Percentiles rank a stretch among this genome's conserved stretches.
Conservation (phyloP, 2,888 invertebrate genomes). For the Pandemis heparana region DNA sequence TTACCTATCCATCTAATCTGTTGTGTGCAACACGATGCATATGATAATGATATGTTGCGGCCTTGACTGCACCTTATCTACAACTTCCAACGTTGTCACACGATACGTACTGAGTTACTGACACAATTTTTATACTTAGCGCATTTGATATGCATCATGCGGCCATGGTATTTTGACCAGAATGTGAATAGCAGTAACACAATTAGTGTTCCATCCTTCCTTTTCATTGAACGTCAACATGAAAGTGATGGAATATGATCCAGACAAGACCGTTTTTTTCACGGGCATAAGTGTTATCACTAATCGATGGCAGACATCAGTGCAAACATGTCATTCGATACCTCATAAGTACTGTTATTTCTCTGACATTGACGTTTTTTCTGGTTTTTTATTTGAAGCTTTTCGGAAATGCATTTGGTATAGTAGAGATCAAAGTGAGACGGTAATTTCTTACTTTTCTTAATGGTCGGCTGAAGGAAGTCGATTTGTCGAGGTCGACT, state of each 20-base stretch:
- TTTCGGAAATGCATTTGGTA: background rate
- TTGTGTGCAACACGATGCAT: slow-evolving; percentile 58
- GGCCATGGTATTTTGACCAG: background rate
- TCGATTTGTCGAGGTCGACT: too few species aligned
- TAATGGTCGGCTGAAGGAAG: background rate
- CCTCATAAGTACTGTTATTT: background rate
- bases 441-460: background rate
- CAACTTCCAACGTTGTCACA: slow-evolving; percentile 40
- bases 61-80: slow-evolving; percentile 74
- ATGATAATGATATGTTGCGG: slow-evolving; percentile 64
- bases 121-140: slow-evolving; percentile 42
- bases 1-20: slow-evolving; percentile 72
- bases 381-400: background rate
- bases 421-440: background rate
- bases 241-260: background rate
- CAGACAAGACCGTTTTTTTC: background rate
- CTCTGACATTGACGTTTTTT: background rate
- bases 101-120: slow-evolving; percentile 43
- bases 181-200: background rate
- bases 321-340: slow-evolving; percentile 15
- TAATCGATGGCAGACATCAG: slow-evolving; percentile 13
- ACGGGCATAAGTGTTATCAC: slow-evolving; percentile 27
- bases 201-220: background rate
- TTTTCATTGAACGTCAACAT: background rate
- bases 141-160: slow-evolving; percentile 8